Evolutionary conservation across 2,113 vertebrate species (phyloP).

Genomic region (Gobio gobio): DNA sequence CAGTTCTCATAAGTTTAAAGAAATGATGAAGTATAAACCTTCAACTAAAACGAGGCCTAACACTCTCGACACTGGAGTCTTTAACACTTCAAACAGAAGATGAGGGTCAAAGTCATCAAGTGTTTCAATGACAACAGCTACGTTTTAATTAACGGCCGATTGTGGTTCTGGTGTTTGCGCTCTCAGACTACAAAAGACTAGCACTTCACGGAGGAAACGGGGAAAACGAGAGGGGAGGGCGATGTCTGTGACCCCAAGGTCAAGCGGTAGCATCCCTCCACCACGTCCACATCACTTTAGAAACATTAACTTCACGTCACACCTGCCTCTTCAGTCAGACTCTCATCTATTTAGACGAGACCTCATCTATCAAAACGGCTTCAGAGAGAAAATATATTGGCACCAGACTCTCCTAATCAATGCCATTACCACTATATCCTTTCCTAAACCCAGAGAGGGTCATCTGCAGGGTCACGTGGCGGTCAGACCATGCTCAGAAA

Average conservation of each 20-base stretch:
- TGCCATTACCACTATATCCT: constrained; percentile 69
- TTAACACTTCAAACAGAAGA: neutral
- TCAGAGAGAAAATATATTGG: constrained; percentile 47
- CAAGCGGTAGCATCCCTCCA: constrained; percentile 47
- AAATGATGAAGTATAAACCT: neutral
- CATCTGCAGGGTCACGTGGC: constrained; percentile 52
- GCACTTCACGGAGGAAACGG: neutral
- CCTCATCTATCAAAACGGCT: constrained; percentile 24
- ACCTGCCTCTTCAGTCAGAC: constrained; percentile 61
- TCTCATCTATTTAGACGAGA: constrained; percentile 34
- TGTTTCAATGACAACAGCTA: constrained; percentile 18
- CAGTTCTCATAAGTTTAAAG: neutral
- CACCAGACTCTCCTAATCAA: constrained; percentile 67
- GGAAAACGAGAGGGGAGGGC: neutral
- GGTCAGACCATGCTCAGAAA: constrained; percentile 54
- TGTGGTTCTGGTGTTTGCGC: neutral
- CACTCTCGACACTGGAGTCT: neutral
- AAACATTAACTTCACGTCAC: constrained; percentile 53
- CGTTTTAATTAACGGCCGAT: neutral
- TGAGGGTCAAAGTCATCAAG: constrained; percentile 3
- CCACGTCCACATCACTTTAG: constrained; percentile 50
- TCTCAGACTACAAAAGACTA: constrained; percentile 7
- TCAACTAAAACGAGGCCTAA: neutral
- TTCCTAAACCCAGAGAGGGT: constrained; percentile 51
- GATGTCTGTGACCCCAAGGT: neutral